Evolutionary conservation across 2,888 invertebrate genomes (phyloP), one percentile per base, ranked within the genome.

Genomic region (Brachyptera risi): DNA sequence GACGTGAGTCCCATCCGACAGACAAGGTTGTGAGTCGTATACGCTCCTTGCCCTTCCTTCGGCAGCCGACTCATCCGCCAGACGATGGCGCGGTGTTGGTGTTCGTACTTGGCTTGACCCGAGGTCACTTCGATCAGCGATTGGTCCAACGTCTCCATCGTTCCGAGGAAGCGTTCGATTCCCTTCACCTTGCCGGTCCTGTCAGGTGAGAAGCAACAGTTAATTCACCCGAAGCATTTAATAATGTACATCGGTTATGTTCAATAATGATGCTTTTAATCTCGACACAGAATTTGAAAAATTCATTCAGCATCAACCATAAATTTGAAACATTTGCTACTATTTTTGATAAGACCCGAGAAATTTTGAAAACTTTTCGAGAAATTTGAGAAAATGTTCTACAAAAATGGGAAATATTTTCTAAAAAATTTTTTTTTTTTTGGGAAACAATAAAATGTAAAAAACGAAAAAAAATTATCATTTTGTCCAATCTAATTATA

Each of bases 31-130:
- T 99, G 98, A 19, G 92, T 95, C 65, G 98, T 98, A 78, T 99
- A 99, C 21, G 99, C 98, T 59, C 96, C 98, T 83, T 99, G 97
- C 67, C 98, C 97, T 78, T 98, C 96, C 76, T 98, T 98, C 59
- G 99, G 99, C 70, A 99, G 82, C 58, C 97, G 82, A 7, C 96
- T 90, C 82, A 99, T 97, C 69, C 99, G 83, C 99, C 99, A 99
- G 27, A 99, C 98, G 69, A 99, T 92, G 62, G 97, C 87, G 66
- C 92, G 84, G 78, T 96, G 96, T 73, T 97, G 94, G 79, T 98
- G 97, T 77, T 99, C 98, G 77, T 99, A 99, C 79, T 99, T 99
- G 61, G 99, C 98, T 75, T 93, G 87, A 51, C 96, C 96, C 0
- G 95, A 95, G 11, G 97, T 96, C 5, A 94, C 94, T 76, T 96